Evolutionary conservation across 2,113 vertebrate species (phyloP).

Genomic region (Circaetus gallicus): DNA sequence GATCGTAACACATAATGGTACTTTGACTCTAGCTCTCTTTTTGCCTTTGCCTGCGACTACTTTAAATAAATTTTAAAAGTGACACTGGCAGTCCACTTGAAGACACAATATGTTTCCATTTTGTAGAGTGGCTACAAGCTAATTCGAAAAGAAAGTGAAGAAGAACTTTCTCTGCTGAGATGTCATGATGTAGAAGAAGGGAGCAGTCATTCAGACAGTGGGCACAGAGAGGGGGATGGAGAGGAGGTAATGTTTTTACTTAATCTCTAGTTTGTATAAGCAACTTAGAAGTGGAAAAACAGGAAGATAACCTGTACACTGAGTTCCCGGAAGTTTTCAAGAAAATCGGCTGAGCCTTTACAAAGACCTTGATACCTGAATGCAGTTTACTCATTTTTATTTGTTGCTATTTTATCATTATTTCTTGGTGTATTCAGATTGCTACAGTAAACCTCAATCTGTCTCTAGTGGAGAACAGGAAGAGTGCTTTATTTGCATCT

Average conservation of each 20-base stretch:
- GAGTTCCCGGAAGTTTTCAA: background rate
- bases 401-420: background rate
- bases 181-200: constrained; percentile 88
- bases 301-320: background rate
- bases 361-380: background rate
- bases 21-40: background rate
- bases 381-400: background rate
- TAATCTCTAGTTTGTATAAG: background rate
- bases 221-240: constrained; percentile 69
- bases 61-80: background rate
- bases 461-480: background rate
- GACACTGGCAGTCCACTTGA: background rate
- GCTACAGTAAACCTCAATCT: background rate
- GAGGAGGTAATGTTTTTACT: constrained; percentile 76
- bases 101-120: background rate
- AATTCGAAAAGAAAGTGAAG: constrained; percentile 87
- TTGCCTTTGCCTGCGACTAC: background rate
- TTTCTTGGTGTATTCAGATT: background rate
- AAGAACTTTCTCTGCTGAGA: constrained; percentile 86
- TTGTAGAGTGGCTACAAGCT: constrained; percentile 89
- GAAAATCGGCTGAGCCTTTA: background rate
- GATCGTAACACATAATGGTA: background rate
- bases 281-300: background rate
- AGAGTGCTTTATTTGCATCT: background rate
- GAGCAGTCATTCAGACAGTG: constrained; percentile 66